Percentiles rank a stretch among this genome's conserved stretches.
phyloP scores from a whole-genome alignment of 2,113 vertebrate species.

The Cairina moschata region DNA sequence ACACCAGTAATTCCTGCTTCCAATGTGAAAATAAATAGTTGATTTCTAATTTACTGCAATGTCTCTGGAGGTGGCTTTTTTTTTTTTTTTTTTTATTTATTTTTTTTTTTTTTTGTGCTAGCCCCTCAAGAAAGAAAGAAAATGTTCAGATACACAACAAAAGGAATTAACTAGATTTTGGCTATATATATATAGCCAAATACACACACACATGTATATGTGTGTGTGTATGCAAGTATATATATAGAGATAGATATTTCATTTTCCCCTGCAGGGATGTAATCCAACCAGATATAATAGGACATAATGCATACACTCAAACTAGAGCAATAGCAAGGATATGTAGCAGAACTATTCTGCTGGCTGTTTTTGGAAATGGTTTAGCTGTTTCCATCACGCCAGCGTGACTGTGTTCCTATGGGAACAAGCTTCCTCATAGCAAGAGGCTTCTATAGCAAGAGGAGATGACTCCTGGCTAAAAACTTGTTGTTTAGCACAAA shows the following conservation, averaged over 20 bases:
- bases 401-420: constrained; percentile 40
- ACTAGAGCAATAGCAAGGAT: not conserved
- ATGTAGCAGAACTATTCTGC: not conserved
- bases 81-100: accelerated
- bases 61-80: not conserved
- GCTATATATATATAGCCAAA: not conserved
- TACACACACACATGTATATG: not conserved
- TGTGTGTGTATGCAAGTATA: accelerated
- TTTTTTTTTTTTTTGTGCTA: not conserved
- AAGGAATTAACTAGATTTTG: not conserved
- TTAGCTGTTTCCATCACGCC: not conserved
- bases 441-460: not conserved
- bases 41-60: not conserved
- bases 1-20: not conserved
- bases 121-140: not conserved
- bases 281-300: not conserved
- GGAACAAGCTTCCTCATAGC: constrained; percentile 33
- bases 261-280: not conserved
- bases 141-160: not conserved
- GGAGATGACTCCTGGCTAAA: constrained; percentile 8
- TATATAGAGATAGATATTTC: not conserved
- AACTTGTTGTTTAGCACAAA: not conserved
- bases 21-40: not conserved
- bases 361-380: constrained; percentile 8
- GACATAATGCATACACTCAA: not conserved